Evolutionary conservation across 2,888 invertebrate species (phyloP), one percentile per base, ranked within the genome.

Genomic region (Nephrotoma appendiculata): DNA sequence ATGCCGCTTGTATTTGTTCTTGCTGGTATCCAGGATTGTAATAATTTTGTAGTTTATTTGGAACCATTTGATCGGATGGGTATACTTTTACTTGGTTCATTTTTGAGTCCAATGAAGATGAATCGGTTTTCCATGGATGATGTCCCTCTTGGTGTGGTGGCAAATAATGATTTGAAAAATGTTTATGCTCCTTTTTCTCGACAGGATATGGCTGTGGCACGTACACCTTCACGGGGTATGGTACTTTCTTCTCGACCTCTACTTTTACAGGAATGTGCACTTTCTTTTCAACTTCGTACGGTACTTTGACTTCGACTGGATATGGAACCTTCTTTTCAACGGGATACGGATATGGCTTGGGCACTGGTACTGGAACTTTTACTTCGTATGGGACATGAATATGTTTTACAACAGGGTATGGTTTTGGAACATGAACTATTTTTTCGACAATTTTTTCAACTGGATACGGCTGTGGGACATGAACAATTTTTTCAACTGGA

Each of bases 341-440:
- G 0, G 93, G 93, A 88, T 88, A 89, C 0, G 91, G 91, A 88
- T 91, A 89, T 3, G 89, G 90, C 86, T 89, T 89, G 11, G 92
- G 93, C 11, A 94, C 92, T 7, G 89, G 89, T 15, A 90, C 89
- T 11, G 87, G 87, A 86, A 88, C 89, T 89, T 92, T 92, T 19
- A 93, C 92, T 1, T 93, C 93, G 88, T 88, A 89, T 41, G 87
- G 87, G 19, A 85, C 57, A 19, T 48, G 87, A 9, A 87, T 31
- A 85, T 87, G 85, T 42, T 85, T 87, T 85, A 85, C 57, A 4
- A 89, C 88, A 0, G 91, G 91, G 88, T 91, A 89, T 4, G 89
- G 90, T 86, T 89, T 89, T 19, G 92, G 93, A n/a, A 94, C 92
- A 89, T 92, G 92, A n/a, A 92, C 92, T 0, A 91, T 88, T 87